phyloP scores from a whole-genome alignment of 2,797 vertebrate species.

The Chloroceryle inda region DNA sequence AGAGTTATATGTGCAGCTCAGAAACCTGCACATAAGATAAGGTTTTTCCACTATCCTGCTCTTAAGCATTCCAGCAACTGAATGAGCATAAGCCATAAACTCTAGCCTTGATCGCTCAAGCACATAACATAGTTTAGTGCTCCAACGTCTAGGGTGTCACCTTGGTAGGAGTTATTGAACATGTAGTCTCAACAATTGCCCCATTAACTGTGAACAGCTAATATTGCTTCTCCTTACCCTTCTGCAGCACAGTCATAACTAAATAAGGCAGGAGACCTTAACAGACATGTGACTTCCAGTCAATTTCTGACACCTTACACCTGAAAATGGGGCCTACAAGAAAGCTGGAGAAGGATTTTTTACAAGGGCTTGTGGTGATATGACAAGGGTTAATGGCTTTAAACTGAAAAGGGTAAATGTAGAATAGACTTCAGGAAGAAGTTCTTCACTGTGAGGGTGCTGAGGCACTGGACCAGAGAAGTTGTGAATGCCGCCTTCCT shows the following conservation, averaged over 20 bases:
- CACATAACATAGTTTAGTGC: background rate
- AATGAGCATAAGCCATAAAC: slow-evolving; percentile 1
- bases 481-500: background rate
- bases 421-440: background rate
- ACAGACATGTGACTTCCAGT: background rate
- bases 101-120: slow-evolving; percentile 15
- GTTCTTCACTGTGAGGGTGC: background rate
- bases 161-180: slow-evolving; percentile 21
- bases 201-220: background rate
- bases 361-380: background rate
- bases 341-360: background rate
- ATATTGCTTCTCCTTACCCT: background rate
- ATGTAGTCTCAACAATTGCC: slow-evolving; percentile 4
- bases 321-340: background rate
- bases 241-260: background rate
- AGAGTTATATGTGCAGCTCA: background rate
- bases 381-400: background rate
- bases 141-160: slow-evolving; percentile 2
- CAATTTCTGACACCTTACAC: background rate
- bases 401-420: background rate
- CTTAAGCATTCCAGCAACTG: background rate
- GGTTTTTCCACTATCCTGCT: background rate
- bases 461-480: background rate
- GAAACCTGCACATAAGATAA: background rate
- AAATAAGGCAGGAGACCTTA: slow-evolving; percentile 7